Base-by-base conservation (phyloP, 2,797 vertebrate species). In the Acrocephalus scirpaceus region DNA sequence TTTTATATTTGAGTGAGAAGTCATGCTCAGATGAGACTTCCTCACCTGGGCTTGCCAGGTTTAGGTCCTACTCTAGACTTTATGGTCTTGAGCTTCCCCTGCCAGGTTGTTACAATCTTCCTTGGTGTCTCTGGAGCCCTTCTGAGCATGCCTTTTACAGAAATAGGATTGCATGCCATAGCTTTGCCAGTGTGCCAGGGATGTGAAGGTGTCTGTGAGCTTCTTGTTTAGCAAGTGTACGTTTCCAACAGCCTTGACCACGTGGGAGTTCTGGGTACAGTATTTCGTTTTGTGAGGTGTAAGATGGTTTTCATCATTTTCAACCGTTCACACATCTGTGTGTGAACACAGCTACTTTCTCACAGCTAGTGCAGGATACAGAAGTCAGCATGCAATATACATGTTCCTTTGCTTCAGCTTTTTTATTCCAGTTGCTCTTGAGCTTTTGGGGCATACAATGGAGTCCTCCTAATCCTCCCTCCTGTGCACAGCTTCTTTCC, bases 301-400 rank as follows among this genome's bases (percentile, higher is more conserved):
- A 83, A 84, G 62, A 3, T 92, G 66, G 8, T 70, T 94, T 95
- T 95, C 3, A 1, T 78, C 6, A 5, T 77, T 86, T 65, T 88
- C 58, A 77, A 9, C 88, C 4, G 18, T 88, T 95, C 79, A 47
- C 67, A 71, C 71, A 29, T 79, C 26, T 62, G 53, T 48, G 53
- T 82, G 85, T 70, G 93, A 90, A 61, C 50, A 32, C 74, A 76
- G 88, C 47, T 89, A 10, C 73, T 84, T 90, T 92, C 51, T 75
- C 71, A 40, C 6, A 76, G 86, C 32, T 21, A 12, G 29, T 26
- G 27, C 51, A 61, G 50, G 42, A 7, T 56, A 12, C 36, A 23
- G 32, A 56, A 86, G 47, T 58, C 64, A 27, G 48, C 47, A 7
- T 36, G 57, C 60, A 60, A 9, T 21, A 7, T 10, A 16, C 0